These are phyloP conservation scores for Halcyon smyrnensis DNA, from an alignment of 2,797 vertebrate genomes.

Conservation along the genomic window DNA sequence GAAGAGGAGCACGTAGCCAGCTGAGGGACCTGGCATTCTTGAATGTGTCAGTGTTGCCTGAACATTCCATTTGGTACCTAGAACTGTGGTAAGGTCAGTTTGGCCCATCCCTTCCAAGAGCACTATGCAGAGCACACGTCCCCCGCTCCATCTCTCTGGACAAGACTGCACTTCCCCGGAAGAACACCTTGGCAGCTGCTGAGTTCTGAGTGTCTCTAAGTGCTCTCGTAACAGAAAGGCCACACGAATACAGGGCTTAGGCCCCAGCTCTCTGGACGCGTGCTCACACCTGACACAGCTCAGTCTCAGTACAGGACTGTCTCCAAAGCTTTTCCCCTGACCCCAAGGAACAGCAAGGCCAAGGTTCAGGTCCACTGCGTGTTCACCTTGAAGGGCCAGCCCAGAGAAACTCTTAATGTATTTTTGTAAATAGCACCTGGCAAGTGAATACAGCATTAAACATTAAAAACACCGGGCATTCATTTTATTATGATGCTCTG, in stretches of 20 bases:
- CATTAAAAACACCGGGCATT: not conserved
- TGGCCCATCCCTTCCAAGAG: not conserved
- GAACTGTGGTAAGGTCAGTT: not conserved
- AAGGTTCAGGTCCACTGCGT: not conserved
- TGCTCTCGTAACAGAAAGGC: not conserved
- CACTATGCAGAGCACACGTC: not conserved
- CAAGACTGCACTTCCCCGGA: not conserved
- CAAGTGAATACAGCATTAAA: not conserved
- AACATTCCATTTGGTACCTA: not conserved
- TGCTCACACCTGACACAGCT: not conserved
- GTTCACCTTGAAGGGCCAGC: not conserved
- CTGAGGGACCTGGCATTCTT: not conserved
- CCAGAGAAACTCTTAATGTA: not conserved
- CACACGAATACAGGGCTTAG: rapidly evolving
- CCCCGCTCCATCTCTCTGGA: rapidly evolving
- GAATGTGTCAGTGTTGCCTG: not conserved
- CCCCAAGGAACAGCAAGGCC: not conserved
- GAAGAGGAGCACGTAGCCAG: not conserved
- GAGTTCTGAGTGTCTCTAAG: not conserved
- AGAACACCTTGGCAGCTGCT: not conserved
- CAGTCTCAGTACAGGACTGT: not conserved
- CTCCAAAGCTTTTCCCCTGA: not conserved
- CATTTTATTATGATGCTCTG: not conserved
- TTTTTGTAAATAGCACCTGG: not conserved
- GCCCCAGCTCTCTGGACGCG: not conserved